A percentile compares a stretch with the other conserved stretches of the same genome.
Evolutionary conservation across 1,140 invertebrate genomes (phyloP).

Genomic region (Hormaphis cornu): DNA sequence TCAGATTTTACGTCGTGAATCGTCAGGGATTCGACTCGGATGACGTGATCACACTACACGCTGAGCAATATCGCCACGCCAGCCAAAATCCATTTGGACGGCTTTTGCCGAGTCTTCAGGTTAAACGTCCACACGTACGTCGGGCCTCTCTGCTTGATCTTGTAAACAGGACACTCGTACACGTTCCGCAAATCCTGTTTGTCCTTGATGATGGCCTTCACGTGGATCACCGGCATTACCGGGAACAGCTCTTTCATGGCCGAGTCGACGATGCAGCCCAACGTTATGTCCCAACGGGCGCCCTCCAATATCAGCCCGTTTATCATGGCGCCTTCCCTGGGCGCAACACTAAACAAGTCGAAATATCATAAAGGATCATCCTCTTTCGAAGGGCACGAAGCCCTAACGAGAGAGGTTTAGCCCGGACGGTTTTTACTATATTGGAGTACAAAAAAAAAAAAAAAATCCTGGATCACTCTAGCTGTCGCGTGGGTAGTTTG

Average conservation of each 20-base stretch:
- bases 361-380: background rate
- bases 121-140: slow-evolving; percentile 96
- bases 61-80: slow-evolving; percentile 77
- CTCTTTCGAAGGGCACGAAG: too few species aligned
- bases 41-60: too few species aligned
- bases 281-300: slow-evolving; percentile 74
- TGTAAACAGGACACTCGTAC: slow-evolving; percentile 90
- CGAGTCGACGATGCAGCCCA: slow-evolving; percentile 70
- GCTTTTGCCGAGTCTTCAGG: slow-evolving; percentile 77
- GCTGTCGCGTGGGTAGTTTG: too few species aligned
- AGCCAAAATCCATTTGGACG: slow-evolving; percentile 83
- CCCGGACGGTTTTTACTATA: too few species aligned
- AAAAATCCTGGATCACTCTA: too few species aligned
- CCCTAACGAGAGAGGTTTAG: too few species aligned
- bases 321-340: slow-evolving; percentile 83
- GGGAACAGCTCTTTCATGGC: slow-evolving; percentile 82
- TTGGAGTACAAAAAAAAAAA: too few species aligned
- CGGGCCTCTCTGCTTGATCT: slow-evolving; percentile 73
- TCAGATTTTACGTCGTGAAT: too few species aligned
- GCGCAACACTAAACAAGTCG: slow-evolving; percentile 51
- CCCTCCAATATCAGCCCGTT: slow-evolving; percentile 89
- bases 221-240: slow-evolving; percentile 82
- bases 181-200: slow-evolving; percentile 77
- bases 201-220: slow-evolving; percentile 62
- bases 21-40: too few species aligned